Conservation (phyloP, 2,888 invertebrate species). For the Lepidocyrtinus sp. region DNA sequence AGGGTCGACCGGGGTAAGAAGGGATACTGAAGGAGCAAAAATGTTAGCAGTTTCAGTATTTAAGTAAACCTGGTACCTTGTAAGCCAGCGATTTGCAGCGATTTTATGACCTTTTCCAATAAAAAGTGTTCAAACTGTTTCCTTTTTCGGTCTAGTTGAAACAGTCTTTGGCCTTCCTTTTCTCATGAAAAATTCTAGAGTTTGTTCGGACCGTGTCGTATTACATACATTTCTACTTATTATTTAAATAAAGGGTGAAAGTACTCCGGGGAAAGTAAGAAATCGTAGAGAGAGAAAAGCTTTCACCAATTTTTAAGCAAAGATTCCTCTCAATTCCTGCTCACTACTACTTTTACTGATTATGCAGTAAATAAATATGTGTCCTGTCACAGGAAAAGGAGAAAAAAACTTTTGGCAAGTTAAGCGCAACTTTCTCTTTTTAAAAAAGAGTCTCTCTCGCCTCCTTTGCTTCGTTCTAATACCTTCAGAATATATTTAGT, state of each 20-base stretch:
- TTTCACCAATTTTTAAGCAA: conserved; percentile 40
- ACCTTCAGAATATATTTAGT: too few species aligned
- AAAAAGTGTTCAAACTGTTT: conserved; percentile 40
- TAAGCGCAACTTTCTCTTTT: conserved; percentile 27
- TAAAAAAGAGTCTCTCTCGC: conserved; percentile 7
- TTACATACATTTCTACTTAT: conserved; percentile 12
- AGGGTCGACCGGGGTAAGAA: conserved; percentile 6
- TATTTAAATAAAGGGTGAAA: conserved; percentile 22
- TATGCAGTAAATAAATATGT: conserved; percentile 54
- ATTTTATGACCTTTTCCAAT: conserved; percentile 56
- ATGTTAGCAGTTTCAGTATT: conserved; percentile 9
- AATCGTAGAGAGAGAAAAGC: conserved; percentile 30
- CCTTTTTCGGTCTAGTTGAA: conserved; percentile 19
- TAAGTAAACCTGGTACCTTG: conserved; percentile 24
- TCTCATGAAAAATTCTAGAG: conserved; percentile 7
- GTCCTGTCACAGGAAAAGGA: conserved; percentile 19
- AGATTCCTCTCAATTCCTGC: not conserved
- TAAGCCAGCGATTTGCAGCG: conserved; percentile 46
- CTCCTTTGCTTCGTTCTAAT: too few species aligned
- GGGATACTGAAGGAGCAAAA: conserved; percentile 16
- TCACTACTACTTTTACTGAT: conserved; percentile 36
- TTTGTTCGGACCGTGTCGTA: not conserved
- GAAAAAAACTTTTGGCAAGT: conserved; percentile 34
- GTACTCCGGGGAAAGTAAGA: conserved; percentile 14
- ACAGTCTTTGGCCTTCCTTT: conserved; percentile 19